Evolutionary conservation across 2,888 invertebrate species (phyloP).

Genomic region (Prenolepis imparis): DNA sequence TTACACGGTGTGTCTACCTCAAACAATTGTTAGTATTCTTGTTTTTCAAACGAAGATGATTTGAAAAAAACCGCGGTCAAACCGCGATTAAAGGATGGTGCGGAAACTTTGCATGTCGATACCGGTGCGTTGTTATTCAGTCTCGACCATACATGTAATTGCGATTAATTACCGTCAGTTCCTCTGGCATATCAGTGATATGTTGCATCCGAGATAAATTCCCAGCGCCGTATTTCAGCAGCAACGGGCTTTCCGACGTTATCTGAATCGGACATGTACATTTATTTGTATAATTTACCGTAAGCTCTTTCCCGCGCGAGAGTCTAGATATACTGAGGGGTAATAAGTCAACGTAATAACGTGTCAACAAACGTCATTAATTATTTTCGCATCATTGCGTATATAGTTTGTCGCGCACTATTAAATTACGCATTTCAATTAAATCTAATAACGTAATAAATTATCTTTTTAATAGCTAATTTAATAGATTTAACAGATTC

Average conservation of each 20-base stretch:
- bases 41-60: not conserved
- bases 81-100: conserved; percentile 13
- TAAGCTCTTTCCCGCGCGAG: conserved; percentile 2
- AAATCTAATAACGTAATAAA: not conserved
- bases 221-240: conserved; percentile 44
- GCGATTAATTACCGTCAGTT: conserved; percentile 41
- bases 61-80: not conserved
- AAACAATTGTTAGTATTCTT: not conserved
- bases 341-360: conserved; percentile 34
- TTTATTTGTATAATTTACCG: conserved; percentile 50
- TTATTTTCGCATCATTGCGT: conserved; percentile 23
- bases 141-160: conserved; percentile 28
- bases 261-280: conserved; percentile 48
- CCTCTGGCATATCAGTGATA: conserved; percentile 37
- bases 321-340: conserved; percentile 18
- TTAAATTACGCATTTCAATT: conserved; percentile 1
- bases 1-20: not conserved
- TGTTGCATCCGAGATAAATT: conserved; percentile 47
- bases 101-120: conserved; percentile 7
- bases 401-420: not conserved
- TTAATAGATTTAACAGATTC: not conserved
- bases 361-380: conserved; percentile 17
- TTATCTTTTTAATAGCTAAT: not conserved
- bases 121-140: not conserved
- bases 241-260: conserved; percentile 36